Percentiles rank a stretch among this genome's conserved stretches.
Evolutionary conservation across 1,140 invertebrate species (phyloP).

Genomic region (Cardiocondyla obscurior): DNA sequence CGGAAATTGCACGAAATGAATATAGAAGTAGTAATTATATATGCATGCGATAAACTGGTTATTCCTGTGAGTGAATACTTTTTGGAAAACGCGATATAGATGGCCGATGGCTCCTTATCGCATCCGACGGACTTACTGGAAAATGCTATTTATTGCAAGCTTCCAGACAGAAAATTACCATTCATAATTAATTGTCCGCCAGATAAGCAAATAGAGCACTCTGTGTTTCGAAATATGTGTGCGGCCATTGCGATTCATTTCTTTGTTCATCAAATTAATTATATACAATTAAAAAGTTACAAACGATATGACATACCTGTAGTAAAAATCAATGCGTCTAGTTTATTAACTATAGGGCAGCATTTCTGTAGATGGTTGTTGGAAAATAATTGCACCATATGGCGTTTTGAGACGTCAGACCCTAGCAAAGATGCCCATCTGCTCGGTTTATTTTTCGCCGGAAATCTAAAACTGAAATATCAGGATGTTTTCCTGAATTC

Average conservation of each 20-base stretch:
- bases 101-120: constrained; percentile 2
- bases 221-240: neutral
- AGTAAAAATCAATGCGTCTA: too few relatives aligned
- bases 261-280: too few relatives aligned
- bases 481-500: neutral
- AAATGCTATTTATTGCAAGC: constrained; percentile 13
- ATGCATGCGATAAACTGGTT: constrained; percentile 22
- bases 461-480: neutral
- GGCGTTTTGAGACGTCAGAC: neutral
- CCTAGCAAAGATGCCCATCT: neutral
- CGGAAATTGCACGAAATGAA: neutral
- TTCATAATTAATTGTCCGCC: constrained; percentile 35
- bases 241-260: too few relatives aligned
- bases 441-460: neutral
- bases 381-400: neutral
- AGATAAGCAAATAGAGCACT: constrained; percentile 25
- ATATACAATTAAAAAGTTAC: too few relatives aligned
- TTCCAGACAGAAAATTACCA: neutral
- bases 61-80: constrained; percentile 28
- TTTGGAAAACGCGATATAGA: constrained; percentile 11
- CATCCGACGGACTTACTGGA: neutral
- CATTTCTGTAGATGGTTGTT: neutral
- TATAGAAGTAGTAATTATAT: neutral
- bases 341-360: too few relatives aligned
- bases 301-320: too few relatives aligned